Conservation (phyloP, 53 echinoderm and acorn worm genomes). For the Echinometra lucunter region DNA sequence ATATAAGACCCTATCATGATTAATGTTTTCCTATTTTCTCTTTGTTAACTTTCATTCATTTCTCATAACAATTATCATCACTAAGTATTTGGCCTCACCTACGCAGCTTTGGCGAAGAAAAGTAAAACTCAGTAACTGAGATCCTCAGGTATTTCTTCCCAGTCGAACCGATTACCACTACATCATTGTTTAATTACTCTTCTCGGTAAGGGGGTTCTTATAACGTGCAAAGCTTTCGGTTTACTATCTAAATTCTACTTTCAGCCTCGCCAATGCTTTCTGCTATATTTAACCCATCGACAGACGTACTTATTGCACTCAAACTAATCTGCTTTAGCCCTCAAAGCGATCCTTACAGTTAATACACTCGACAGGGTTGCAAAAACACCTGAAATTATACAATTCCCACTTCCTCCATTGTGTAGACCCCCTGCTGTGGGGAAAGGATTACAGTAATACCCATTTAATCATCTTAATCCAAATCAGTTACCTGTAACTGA, state of each 20-base stretch:
- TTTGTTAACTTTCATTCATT: too few relatives aligned
- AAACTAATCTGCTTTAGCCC: background rate
- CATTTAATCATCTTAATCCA: background rate
- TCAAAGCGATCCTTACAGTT: background rate
- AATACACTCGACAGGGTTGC: background rate
- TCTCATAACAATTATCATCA: too few relatives aligned
- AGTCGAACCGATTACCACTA: too few relatives aligned
- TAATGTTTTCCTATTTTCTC: too few relatives aligned
- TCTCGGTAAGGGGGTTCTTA: background rate
- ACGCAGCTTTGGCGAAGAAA: too few relatives aligned
- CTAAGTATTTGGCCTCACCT: too few relatives aligned
- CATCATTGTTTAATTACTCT: background rate
- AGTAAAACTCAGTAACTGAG: too few relatives aligned
- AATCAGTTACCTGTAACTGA: constrained; percentile 5
- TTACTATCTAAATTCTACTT: background rate
- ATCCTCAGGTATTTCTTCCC: too few relatives aligned
- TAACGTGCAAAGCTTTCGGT: background rate
- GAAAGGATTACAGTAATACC: background rate
- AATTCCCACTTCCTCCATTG: background rate
- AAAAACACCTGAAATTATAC: background rate
- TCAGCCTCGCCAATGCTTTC: background rate
- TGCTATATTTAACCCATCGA: background rate
- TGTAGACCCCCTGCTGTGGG: background rate
- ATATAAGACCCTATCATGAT: too few relatives aligned
- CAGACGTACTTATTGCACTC: background rate